Evolutionary conservation across 2,113 vertebrate species (phyloP).

Genomic region (Ophiodon elongatus): DNA sequence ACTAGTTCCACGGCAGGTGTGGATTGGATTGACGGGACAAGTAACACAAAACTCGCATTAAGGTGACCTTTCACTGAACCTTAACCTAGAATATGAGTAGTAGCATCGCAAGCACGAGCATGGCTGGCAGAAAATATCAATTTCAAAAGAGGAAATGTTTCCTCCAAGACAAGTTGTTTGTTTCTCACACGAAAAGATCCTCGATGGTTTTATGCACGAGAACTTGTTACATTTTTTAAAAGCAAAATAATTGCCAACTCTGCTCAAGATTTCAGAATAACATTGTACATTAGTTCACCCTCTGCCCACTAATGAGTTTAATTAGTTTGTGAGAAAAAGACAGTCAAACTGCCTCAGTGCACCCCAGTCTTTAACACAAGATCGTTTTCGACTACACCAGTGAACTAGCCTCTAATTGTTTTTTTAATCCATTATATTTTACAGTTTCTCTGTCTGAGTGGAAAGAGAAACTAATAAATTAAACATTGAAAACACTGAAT

Average conservation of each 20-base stretch:
- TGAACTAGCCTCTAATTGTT: slow-evolving; percentile 16
- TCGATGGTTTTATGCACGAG: not conserved
- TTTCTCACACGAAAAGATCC: not conserved
- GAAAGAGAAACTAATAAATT: not conserved
- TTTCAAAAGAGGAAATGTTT: not conserved
- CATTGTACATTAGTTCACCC: not conserved
- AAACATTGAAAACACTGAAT: slow-evolving; percentile 1
- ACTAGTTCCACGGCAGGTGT: slow-evolving; percentile 25
- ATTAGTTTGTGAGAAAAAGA: slow-evolving; percentile 29
- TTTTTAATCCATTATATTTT: not conserved
- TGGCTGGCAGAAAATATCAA: not conserved
- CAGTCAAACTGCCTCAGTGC: not conserved
- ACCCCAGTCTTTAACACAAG: slow-evolving; percentile 20
- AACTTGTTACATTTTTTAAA: slow-evolving; percentile 16
- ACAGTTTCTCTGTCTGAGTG: not conserved
- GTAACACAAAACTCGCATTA: slow-evolving; percentile 29
- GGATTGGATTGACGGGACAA: slow-evolving; percentile 43
- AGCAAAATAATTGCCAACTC: slow-evolving; percentile 4
- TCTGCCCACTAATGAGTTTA: slow-evolving; percentile 10
- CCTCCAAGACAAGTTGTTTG: not conserved
- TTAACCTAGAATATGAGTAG: slow-evolving; percentile 22
- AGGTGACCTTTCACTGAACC: slow-evolving; percentile 49
- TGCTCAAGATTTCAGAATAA: slow-evolving; percentile 13
- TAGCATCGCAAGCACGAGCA: not conserved
- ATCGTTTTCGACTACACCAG: not conserved